Evolutionary conservation across 1,140 invertebrate species (phyloP), one percentile per base, ranked within the genome.

Genomic region (Vollenhovia emeryi): DNA sequence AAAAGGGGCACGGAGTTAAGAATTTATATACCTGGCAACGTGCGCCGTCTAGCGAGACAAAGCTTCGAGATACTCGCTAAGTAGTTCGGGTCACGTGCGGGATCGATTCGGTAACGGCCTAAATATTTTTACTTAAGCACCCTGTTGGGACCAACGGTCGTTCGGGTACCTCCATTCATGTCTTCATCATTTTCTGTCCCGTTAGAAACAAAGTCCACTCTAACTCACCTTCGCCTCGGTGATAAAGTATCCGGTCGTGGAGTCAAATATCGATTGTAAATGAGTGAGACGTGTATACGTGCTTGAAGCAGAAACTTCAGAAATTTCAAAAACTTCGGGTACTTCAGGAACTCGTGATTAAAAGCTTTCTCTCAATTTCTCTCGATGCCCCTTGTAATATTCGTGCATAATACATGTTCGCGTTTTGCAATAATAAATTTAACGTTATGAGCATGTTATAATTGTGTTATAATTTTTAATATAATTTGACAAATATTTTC

Each of bases 81-180:
- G 86, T 76, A 86, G 64, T 68, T 86, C 43, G 75, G 52, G 78
- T 87, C 84, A 86, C 80, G 74, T 71, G 36, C 59, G 69, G 64
- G 86, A 50, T 88, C 84, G 82, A 88, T 86, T 90, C 86, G 87
- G 90, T 90, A 87, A 88, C 83, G 87, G 89, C 64, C 86, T 89
- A 92, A 91, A 92, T 91, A 92, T 92, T 90, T 92, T 91, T 86
- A 86, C 84, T 90, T 80, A 85, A 85, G 84, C 87, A 86, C 89
- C 89, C 91, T 88, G 89, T 82, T 84, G 91, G 90, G 91, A 74
- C 80, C 78, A 71, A 82, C 78, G 78, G 78, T 59, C 78, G 66
- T 82, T 82, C 66, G 50, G 78, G 24, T 33, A 73, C 78, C 66
- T 82, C 78, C 78, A 82, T 82, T 82, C 78, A 30, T 86, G 84